Conservation (phyloP, 92 coral and sea anemone genomes). For the Siderastrea radians region DNA sequence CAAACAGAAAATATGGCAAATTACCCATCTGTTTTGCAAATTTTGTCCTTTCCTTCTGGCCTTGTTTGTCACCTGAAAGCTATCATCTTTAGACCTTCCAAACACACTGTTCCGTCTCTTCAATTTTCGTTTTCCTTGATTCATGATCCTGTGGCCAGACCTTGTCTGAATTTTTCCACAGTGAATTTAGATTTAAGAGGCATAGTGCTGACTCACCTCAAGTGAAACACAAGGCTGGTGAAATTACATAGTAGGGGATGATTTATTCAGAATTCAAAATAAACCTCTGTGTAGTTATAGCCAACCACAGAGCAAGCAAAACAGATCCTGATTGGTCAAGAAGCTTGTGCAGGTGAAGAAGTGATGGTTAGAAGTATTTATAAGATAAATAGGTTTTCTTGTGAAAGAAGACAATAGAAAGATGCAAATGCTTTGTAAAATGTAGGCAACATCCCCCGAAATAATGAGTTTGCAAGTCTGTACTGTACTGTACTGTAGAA, state of each 20-base stretch:
- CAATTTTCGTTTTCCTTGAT: slow-evolving; percentile 61
- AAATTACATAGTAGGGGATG: neutral
- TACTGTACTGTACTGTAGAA: too few relatives aligned
- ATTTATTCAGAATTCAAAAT: slow-evolving; percentile 45
- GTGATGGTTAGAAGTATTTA: neutral
- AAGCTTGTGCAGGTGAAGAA: slow-evolving; percentile 42
- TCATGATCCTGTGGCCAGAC: slow-evolving; percentile 37
- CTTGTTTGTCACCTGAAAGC: slow-evolving; percentile 57
- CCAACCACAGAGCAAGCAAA: slow-evolving; percentile 27
- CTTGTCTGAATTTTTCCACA: slow-evolving; percentile 12
- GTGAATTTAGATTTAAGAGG: neutral
- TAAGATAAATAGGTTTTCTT: neutral
- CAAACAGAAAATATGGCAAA: slow-evolving; percentile 7
- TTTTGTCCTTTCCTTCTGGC: slow-evolving; percentile 28
- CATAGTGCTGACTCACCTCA: slow-evolving; percentile 21
- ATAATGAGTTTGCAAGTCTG: neutral
- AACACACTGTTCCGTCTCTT: slow-evolving; percentile 52
- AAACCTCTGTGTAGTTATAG: slow-evolving; percentile 6
- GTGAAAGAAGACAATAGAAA: slow-evolving; percentile 16
- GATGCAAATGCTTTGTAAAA: too few relatives aligned
- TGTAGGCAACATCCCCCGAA: too few relatives aligned
- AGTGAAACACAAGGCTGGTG: slow-evolving; percentile 8
- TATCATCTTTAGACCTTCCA: slow-evolving; percentile 76
- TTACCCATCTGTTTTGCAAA: slow-evolving; percentile 60
- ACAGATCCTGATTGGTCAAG: slow-evolving; percentile 36